Evolutionary conservation across 1,140 invertebrate genomes (phyloP).

Genomic region (Tetranychus urticae): DNA sequence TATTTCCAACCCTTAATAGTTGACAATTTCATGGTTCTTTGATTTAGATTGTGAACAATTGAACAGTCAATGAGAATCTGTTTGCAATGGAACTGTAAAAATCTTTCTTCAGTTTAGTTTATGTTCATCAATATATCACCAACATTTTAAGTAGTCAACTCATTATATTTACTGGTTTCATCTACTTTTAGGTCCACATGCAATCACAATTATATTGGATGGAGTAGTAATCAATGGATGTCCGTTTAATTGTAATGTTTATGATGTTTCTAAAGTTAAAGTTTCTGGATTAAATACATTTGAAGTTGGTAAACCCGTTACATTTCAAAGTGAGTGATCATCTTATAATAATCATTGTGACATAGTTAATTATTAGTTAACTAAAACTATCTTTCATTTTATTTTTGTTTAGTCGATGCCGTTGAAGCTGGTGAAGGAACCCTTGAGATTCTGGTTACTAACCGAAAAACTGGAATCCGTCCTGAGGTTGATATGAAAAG

Average conservation of each 20-base stretch:
- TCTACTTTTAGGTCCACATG: slow-evolving; percentile 37
- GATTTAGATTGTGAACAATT: too few relatives aligned
- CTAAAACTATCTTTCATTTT: background rate
- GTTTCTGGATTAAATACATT: slow-evolving; percentile 42
- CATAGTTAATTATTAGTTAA: background rate
- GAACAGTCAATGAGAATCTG: too few relatives aligned
- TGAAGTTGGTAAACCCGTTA: slow-evolving; percentile 15
- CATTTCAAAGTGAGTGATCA: slow-evolving; percentile 21
- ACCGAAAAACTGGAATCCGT: slow-evolving; percentile 39
- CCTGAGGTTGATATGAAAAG: slow-evolving; percentile 56
- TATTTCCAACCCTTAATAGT: too few relatives aligned
- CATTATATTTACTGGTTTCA: background rate
- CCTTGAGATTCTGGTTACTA: slow-evolving; percentile 75
- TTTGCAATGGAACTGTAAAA: background rate
- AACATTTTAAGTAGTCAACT: slow-evolving; percentile 15
- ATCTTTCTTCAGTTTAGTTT: background rate
- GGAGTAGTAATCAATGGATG: slow-evolving; percentile 60
- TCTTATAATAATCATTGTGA: background rate
- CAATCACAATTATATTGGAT: slow-evolving; percentile 49
- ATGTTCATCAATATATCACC: background rate
- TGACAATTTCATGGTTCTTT: too few relatives aligned
- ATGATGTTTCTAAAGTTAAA: slow-evolving; percentile 59
- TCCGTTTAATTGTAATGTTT: slow-evolving; percentile 78
- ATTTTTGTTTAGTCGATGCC: slow-evolving; percentile 56
- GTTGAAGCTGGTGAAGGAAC: slow-evolving; percentile 86